Evolutionary conservation across 2,113 vertebrate genomes (phyloP).

Genomic region (Grus americana): DNA sequence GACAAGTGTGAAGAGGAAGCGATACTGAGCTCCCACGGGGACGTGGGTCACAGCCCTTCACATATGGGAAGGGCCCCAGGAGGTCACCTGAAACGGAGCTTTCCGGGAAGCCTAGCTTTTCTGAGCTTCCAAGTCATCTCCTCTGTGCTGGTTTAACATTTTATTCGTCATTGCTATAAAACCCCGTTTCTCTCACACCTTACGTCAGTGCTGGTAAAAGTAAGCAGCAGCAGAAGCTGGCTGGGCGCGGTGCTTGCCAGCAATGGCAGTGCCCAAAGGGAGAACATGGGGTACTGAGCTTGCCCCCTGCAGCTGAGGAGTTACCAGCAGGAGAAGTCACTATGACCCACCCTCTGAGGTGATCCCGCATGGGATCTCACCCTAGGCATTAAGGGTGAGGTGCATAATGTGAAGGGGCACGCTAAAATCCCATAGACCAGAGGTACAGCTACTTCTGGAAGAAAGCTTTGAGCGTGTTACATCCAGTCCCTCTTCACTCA

Average conservation of each 20-base stretch:
- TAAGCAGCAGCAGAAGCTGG: neutral
- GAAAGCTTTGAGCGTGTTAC: neutral
- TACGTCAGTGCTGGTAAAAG: neutral
- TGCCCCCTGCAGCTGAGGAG: accelerated
- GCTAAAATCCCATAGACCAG: neutral
- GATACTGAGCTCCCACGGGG: neutral
- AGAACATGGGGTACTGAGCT: accelerated
- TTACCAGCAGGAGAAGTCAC: neutral
- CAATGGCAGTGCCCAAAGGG: neutral
- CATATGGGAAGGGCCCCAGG: accelerated
- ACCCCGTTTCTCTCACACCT: neutral
- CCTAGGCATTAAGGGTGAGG: neutral
- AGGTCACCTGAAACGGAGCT: neutral
- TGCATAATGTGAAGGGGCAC: neutral
- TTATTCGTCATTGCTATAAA: neutral
- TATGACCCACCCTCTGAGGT: neutral
- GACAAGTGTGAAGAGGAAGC: accelerated
- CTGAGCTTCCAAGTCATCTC: neutral
- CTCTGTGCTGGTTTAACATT: neutral
- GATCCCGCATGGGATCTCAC: neutral
- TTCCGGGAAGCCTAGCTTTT: neutral
- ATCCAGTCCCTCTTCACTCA: neutral
- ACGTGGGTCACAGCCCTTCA: accelerated
- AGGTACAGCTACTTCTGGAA: neutral
- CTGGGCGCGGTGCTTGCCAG: neutral